Evolutionary conservation across 2,797 vertebrate species (phyloP).

Genomic region (Sardinella longiceps): DNA sequence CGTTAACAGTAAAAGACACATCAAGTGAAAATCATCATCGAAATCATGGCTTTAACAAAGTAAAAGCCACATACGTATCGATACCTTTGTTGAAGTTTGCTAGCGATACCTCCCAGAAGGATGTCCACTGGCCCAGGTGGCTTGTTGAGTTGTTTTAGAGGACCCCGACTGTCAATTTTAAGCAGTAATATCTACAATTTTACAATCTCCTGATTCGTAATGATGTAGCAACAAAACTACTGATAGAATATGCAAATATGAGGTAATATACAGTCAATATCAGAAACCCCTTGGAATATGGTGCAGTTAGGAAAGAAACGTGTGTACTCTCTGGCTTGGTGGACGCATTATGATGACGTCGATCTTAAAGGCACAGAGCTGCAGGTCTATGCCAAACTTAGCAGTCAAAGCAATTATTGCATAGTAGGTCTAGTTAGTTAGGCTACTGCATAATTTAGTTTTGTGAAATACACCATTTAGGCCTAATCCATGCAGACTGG

Average conservation of each 20-base stretch:
- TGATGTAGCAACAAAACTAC: background rate
- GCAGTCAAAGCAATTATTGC: background rate
- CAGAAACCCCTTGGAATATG: background rate
- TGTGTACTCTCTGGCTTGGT: background rate
- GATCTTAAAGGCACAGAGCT: background rate
- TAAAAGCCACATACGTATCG: background rate
- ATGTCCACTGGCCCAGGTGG: background rate
- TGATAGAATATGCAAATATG: background rate
- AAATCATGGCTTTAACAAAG: background rate
- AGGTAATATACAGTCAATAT: background rate
- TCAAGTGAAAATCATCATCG: too few species aligned
- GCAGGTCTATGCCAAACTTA: background rate
- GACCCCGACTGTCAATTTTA: background rate
- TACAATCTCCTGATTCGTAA: background rate
- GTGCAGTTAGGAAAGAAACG: background rate
- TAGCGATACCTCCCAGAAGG: background rate
- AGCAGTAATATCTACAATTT: background rate
- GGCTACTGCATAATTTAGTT: background rate
- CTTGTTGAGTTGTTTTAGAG: background rate
- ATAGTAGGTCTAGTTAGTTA: background rate
- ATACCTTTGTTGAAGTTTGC: background rate
- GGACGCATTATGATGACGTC: conserved; percentile 11
- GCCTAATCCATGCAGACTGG: background rate
- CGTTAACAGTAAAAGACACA: too few species aligned
- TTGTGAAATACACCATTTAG: background rate